A percentile compares a stretch with the other conserved stretches of the same genome.
phyloP scores from a whole-genome alignment of 2,113 vertebrate species.

The Eupsittula cactorum region DNA sequence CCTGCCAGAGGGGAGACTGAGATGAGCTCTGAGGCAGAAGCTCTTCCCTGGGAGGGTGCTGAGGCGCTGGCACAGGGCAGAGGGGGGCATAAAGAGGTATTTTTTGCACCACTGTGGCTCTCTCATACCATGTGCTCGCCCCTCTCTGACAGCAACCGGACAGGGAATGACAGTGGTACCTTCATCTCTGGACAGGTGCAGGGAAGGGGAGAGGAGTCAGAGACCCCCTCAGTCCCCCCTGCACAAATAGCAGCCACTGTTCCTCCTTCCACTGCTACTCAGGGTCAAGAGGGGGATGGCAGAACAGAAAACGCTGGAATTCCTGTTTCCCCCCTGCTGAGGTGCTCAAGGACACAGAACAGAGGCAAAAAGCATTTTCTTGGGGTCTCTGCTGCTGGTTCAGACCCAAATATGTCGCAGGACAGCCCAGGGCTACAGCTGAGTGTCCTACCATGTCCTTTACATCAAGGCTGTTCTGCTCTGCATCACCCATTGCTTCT shows the following conservation, averaged over 20 bases:
- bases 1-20: too few relatives aligned
- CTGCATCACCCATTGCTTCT: neutral
- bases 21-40: too few relatives aligned
- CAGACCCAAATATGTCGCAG: fast-evolving
- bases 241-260: neutral
- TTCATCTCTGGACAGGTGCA: neutral
- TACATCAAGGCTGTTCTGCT: neutral
- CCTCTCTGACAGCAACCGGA: neutral
- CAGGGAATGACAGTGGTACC: too few relatives aligned
- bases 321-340: neutral
- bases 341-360: neutral
- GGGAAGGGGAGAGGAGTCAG: neutral
- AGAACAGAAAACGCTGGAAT: fast-evolving
- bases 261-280: neutral
- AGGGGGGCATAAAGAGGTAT: neutral
- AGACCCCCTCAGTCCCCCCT: neutral
- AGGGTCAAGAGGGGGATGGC: neutral
- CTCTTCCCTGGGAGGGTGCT: too few relatives aligned
- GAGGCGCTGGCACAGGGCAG: neutral
- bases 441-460: neutral
- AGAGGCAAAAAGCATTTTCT: neutral
- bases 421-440: neutral
- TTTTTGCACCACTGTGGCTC: fast-evolving
- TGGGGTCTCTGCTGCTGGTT: neutral
- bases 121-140: fast-evolving